Evolutionary conservation across 2,888 invertebrate genomes (phyloP), one percentile per base, ranked within the genome.

Genomic region (Galerucella pusilla): DNA sequence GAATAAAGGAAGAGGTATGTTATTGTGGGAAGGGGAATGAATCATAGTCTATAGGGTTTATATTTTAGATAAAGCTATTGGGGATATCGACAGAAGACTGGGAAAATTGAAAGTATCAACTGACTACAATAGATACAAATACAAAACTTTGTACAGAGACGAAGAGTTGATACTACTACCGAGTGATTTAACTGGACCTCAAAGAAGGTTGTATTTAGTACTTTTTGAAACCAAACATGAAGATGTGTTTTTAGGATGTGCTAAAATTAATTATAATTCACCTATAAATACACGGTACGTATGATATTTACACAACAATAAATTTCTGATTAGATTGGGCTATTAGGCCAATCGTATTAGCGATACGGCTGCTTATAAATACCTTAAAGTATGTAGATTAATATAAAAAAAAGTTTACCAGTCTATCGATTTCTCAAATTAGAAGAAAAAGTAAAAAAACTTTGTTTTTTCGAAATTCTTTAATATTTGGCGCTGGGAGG

Each of bases 171-270:
- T 93, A 72, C 88, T 94, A 57, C 84, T 96, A 70, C 92, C 94
- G 1, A 91, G 91, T 52, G 95, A 96, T 86, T 90, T 95, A 82
- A 91, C 92, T 68, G 93, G 93, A 80, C 93, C 94, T 0, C 93
- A 93, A 81, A 90, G 96, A 75, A 92, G 92, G 61, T 88, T 96
- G 35, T 96, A 96, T 85, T 89, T 97, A 68, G 96, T 96, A 57
- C 88, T 97, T 25, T 95, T 93, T 85, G 96, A 96, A 83, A 91
- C 92, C 76, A 91, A 91, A 69, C 94, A 95, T 83, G 87, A 91
- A 1, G 94, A 95, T 80, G 92, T 92, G 74, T 95, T 94, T 84
- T 86, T 96, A 81, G 93, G 94, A 0, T 97, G 97, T 85, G 94
- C 96, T 1, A 94, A 94, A 87, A 92, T 97, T 78, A 90, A 93